These are phyloP conservation scores for Micromys minutus DNA, from an alignment of 2,113 vertebrate species.

Conservation along the genomic window DNA sequence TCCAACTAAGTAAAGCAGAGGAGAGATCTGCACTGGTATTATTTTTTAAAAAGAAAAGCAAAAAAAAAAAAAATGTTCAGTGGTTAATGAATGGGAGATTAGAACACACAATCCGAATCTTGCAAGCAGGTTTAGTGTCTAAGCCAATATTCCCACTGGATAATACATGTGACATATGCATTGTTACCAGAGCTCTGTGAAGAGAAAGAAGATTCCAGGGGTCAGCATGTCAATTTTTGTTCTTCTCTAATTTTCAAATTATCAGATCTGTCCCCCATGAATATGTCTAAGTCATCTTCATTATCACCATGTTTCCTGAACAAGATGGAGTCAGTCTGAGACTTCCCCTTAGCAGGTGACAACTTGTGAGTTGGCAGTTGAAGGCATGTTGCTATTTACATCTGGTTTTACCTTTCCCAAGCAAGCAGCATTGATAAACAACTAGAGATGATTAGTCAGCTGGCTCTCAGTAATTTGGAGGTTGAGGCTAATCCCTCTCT, in stretches of 20 bases:
- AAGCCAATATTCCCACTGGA: neutral
- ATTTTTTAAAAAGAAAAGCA: neutral
- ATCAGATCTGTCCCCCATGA: neutral
- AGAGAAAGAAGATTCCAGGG: neutral
- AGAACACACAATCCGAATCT: neutral
- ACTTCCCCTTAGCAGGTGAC: neutral
- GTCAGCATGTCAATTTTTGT: neutral
- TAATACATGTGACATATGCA: neutral
- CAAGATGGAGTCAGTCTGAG: neutral
- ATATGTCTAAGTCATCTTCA: neutral
- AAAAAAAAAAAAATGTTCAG: neutral
- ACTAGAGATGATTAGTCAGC: neutral
- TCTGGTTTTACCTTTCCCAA: neutral
- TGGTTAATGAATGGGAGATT: neutral
- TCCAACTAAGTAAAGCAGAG: neutral
- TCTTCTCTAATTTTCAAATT: neutral
- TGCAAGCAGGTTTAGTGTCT: neutral
- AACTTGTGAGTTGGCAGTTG: neutral
- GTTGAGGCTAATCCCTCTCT: neutral
- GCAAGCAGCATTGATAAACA: neutral
- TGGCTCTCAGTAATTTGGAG: neutral
- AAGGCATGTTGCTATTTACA: neutral
- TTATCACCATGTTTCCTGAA: neutral
- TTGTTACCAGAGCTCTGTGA: neutral
- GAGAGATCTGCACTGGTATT: neutral